Conservation (phyloP, 2,888 invertebrate genomes). For the Microctonus brassicae region DNA sequence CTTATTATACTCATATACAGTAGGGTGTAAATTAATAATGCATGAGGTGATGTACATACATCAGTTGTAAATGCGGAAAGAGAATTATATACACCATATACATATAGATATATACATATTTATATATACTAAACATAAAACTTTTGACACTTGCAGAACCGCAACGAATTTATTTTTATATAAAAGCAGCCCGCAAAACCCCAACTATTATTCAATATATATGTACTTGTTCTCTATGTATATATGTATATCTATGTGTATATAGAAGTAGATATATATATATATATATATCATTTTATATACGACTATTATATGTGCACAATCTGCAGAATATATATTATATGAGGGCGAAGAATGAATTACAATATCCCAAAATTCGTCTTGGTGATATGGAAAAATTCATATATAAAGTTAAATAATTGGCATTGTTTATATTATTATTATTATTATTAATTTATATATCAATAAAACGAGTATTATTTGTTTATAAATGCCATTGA, state of each 20-base stretch:
- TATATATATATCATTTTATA: constrained; percentile 24
- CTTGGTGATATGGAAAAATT: constrained; percentile 39
- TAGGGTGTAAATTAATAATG: constrained; percentile 58
- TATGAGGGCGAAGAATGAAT: constrained; percentile 31
- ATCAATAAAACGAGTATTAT: too few relatives aligned
- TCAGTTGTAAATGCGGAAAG: background rate
- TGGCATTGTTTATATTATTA: background rate
- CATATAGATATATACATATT: constrained; percentile 50
- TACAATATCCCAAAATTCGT: constrained; percentile 49
- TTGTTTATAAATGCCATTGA: too few relatives aligned
- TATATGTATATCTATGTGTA: too few relatives aligned
- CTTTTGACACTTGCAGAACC: constrained; percentile 69
- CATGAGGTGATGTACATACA: constrained; percentile 48
- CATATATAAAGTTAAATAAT: background rate
- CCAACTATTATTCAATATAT: constrained; percentile 61
- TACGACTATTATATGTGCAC: background rate
- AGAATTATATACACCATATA: too few relatives aligned
- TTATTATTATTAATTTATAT: background rate
- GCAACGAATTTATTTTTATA: constrained; percentile 65
- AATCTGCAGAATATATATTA: constrained; percentile 4
- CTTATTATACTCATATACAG: too few relatives aligned
- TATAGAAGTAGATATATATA: too few relatives aligned
- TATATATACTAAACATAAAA: constrained; percentile 56
- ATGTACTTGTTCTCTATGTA: too few relatives aligned
- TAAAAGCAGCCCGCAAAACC: constrained; percentile 52